phyloP scores from a whole-genome alignment of 2,113 vertebrate genomes.

The Scortum barcoo region DNA sequence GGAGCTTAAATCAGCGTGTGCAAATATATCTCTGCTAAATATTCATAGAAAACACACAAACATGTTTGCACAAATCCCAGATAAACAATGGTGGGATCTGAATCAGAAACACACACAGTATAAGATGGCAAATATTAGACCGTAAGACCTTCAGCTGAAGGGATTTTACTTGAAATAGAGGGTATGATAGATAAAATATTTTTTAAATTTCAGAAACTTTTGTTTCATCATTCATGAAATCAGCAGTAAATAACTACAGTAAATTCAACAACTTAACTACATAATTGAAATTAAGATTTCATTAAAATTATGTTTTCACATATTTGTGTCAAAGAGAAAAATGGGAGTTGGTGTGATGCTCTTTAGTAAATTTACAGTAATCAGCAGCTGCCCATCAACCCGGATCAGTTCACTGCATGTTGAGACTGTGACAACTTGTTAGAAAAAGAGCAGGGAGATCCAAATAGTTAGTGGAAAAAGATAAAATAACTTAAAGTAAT shows the following conservation, averaged over 20 bases:
- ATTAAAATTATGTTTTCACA: background rate
- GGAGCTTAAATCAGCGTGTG: background rate
- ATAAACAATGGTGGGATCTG: background rate
- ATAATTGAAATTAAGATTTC: background rate
- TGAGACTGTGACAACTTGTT: background rate
- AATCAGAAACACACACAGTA: background rate
- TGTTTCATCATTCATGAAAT: background rate
- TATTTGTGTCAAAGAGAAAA: background rate
- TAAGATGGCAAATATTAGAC: background rate
- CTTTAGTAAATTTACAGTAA: too few relatives aligned
- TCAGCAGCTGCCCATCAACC: background rate
- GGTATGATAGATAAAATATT: too few relatives aligned
- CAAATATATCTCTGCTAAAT: background rate
- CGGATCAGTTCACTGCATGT: background rate
- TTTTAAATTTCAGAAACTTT: background rate
- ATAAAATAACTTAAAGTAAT: background rate
- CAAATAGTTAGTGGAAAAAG: too few relatives aligned
- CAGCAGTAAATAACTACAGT: too few relatives aligned
- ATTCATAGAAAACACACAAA: slow-evolving; percentile 11
- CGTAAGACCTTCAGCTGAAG: background rate
- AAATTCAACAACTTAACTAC: background rate
- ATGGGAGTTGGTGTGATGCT: background rate
- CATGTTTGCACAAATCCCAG: background rate
- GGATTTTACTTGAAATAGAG: background rate
- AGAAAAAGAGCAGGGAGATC: background rate